These are phyloP conservation scores for Argyresthia albistria DNA, from an alignment of 2,888 invertebrate species.

Conservation along the genomic window DNA sequence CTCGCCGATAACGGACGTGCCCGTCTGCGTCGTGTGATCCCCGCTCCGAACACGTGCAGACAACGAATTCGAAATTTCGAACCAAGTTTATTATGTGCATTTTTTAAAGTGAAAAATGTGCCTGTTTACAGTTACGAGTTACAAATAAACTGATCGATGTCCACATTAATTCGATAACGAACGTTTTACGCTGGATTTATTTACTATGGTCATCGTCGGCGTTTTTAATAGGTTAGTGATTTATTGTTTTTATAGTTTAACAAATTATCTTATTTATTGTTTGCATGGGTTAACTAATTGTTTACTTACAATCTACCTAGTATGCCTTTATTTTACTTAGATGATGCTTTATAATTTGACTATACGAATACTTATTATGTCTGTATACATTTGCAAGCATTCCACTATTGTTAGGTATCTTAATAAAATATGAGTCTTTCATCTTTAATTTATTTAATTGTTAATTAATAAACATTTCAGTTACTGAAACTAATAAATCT, in stretches of 20 bases:
- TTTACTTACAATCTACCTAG: too few species aligned
- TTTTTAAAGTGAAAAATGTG: conserved; percentile 46
- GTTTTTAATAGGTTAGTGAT: conserved; percentile 64
- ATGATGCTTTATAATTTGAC: too few species aligned
- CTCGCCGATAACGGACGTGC: conserved; percentile 28
- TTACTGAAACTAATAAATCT: too few species aligned
- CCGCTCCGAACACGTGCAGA: conserved; percentile 14
- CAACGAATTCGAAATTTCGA: conserved; percentile 22
- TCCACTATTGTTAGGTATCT: too few species aligned
- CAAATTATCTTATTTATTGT: neutral
- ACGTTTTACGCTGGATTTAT: conserved; percentile 43
- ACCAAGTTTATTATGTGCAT: conserved; percentile 29
- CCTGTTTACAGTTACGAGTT: conserved; percentile 29
- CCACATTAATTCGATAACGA: conserved; percentile 11
- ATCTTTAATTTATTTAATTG: too few species aligned
- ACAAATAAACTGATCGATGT: conserved; percentile 33
- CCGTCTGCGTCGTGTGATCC: conserved; percentile 24
- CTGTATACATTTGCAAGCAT: too few species aligned
- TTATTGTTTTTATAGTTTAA: conserved; percentile 8
- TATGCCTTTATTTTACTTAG: too few species aligned
- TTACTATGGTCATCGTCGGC: conserved; percentile 68
- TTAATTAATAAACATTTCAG: too few species aligned
- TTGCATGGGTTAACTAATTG: too few species aligned
- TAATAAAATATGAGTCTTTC: too few species aligned
- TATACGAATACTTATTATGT: too few species aligned